phyloP scores from a whole-genome alignment of 2,888 invertebrate species.

The Lypha dubia region DNA sequence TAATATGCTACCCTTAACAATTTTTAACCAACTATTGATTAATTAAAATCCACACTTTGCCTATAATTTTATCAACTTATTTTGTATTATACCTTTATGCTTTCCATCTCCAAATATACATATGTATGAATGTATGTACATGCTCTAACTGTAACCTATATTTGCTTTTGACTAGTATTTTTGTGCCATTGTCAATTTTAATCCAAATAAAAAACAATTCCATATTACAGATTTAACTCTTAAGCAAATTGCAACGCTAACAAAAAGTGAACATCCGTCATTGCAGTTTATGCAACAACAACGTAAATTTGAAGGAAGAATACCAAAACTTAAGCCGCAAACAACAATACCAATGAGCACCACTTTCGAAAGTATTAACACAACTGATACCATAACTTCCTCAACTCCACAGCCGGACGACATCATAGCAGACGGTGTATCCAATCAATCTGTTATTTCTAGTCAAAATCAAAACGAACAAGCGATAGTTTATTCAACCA shows the following conservation, averaged over 20 bases:
- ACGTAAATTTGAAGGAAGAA: conserved; percentile 83
- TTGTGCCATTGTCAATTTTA: not conserved
- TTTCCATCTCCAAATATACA: not conserved
- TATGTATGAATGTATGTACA: not conserved
- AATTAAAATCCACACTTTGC: too few relatives aligned
- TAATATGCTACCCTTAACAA: too few relatives aligned
- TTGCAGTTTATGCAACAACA: conserved; percentile 81
- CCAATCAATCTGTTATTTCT: conserved; percentile 58
- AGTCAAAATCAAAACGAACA: conserved; percentile 75
- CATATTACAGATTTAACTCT: conserved; percentile 60
- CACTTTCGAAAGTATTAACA: conserved; percentile 55
- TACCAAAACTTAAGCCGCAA: conserved; percentile 81
- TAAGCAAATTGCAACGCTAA: conserved; percentile 62
- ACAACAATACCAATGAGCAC: conserved; percentile 69
- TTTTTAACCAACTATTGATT: too few relatives aligned
- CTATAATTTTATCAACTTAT: not conserved
- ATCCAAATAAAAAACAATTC: conserved; percentile 19
- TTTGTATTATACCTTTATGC: not conserved
- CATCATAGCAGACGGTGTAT: conserved; percentile 51
- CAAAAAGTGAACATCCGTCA: conserved; percentile 77
- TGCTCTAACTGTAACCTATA: not conserved
- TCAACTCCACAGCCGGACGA: conserved; percentile 64
- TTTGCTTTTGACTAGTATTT: not conserved
- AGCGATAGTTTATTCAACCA: conserved; percentile 76
- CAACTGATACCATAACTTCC: conserved; percentile 45